Evolutionary conservation across 2,888 invertebrate species (phyloP).

Genomic region (Plagiodera versicolora): DNA sequence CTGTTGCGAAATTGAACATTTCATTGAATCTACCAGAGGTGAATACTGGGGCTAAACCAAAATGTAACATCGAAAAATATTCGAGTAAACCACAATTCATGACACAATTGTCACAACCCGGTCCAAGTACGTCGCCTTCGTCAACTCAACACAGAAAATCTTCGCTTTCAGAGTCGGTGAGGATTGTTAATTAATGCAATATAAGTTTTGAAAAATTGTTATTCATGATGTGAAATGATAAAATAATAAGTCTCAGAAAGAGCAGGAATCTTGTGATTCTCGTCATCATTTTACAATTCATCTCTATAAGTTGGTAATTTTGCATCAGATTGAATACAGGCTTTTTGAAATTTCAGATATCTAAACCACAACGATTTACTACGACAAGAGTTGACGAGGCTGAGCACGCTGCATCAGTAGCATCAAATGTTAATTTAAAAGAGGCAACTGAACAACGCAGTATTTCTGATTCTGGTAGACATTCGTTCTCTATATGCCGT

Average conservation of each 20-base stretch:
- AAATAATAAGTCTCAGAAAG: too few relatives aligned
- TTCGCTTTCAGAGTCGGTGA: slow-evolving; percentile 37
- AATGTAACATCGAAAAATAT: slow-evolving; percentile 16
- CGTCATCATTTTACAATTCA: too few relatives aligned
- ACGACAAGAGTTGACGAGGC: slow-evolving; percentile 52
- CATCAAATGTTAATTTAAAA: slow-evolving; percentile 13
- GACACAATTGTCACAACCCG: slow-evolving; percentile 48
- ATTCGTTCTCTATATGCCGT: slow-evolving; percentile 1
- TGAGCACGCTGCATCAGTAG: slow-evolving; percentile 47
- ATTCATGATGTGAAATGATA: too few relatives aligned
- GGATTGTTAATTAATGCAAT: slow-evolving; percentile 12
- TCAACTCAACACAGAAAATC: slow-evolving; percentile 37
- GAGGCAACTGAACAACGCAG: neutral
- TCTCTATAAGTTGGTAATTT: too few relatives aligned
- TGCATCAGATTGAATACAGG: too few relatives aligned
- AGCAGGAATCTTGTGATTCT: too few relatives aligned
- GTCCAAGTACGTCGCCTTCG: slow-evolving; percentile 26
- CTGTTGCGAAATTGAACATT: slow-evolving; percentile 18
- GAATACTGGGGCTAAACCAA: slow-evolving; percentile 14
- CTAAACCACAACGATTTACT: slow-evolving; percentile 48
- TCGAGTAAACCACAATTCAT: slow-evolving; percentile 40
- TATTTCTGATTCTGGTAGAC: slow-evolving; percentile 1
- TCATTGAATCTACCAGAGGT: slow-evolving; percentile 4
- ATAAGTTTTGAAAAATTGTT: too few relatives aligned
- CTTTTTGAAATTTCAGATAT: slow-evolving; percentile 26